phyloP scores from a whole-genome alignment of 2,797 vertebrate genomes.

The Coranthus polyacanthus region DNA sequence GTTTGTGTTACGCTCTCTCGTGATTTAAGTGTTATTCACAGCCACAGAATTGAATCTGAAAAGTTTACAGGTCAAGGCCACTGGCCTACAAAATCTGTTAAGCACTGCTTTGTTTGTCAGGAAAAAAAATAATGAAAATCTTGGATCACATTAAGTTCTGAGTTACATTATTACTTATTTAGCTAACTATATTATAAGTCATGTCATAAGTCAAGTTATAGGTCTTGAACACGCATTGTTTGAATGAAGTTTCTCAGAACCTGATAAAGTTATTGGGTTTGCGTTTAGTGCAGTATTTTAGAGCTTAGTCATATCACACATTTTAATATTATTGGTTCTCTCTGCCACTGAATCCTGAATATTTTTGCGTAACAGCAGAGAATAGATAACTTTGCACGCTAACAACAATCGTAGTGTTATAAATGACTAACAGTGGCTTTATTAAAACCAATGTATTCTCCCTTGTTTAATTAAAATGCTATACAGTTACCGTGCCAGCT shows the following conservation, averaged over 20 bases:
- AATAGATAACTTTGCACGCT: too few relatives aligned
- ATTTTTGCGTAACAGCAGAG: too few relatives aligned
- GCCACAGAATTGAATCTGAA: conserved; percentile 1
- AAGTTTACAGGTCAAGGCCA: not conserved
- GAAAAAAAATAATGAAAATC: conserved; percentile 17
- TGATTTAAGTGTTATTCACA: conserved; percentile 22
- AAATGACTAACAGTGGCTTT: not conserved
- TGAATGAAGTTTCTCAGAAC: not conserved
- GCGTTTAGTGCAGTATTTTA: not conserved
- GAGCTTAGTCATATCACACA: too few relatives aligned
- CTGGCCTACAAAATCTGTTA: not conserved
- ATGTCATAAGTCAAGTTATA: too few relatives aligned
- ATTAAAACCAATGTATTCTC: not conserved
- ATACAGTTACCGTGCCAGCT: not conserved
- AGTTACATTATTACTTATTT: too few relatives aligned
- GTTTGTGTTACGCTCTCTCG: conserved; percentile 5
- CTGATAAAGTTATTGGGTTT: not conserved
- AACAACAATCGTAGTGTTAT: too few relatives aligned
- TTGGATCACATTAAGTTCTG: not conserved
- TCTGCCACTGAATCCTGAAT: too few relatives aligned
- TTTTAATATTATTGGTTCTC: too few relatives aligned
- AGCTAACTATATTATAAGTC: not conserved
- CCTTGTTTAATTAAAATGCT: not conserved
- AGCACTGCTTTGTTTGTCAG: conserved; percentile 24
- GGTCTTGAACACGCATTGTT: conserved; percentile 1